These are phyloP conservation scores for Diplosoma virens DNA, from an alignment of 23 tunicate species.

Conservation along the genomic window DNA sequence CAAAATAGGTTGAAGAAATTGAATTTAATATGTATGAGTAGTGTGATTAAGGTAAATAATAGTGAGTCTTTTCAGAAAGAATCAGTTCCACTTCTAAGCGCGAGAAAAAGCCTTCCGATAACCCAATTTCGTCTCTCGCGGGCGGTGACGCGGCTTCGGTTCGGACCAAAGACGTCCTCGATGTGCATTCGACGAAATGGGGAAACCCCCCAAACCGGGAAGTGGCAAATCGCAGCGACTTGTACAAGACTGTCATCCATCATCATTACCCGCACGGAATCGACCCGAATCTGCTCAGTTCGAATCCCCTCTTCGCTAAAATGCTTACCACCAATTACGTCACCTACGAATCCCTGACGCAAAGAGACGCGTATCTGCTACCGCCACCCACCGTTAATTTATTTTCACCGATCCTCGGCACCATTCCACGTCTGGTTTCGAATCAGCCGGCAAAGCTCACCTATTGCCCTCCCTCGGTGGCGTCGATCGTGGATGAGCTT, in stretches of 20 bases:
- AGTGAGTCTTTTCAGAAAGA: too few species aligned
- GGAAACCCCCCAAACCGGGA: constrained; percentile 73
- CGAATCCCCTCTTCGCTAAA: constrained; percentile 77
- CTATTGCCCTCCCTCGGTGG: constrained; percentile 58
- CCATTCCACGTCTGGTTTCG: constrained; percentile 20
- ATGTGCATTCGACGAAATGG: constrained; percentile 56
- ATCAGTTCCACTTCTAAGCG: too few species aligned
- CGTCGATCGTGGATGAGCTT: constrained; percentile 64
- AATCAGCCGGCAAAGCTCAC: constrained; percentile 9
- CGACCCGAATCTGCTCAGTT: constrained; percentile 67
- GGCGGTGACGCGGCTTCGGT: too few species aligned
- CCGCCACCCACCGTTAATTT: constrained; percentile 38
- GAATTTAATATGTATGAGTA: too few species aligned
- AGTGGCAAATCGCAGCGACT: constrained; percentile 62
- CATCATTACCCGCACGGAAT: constrained; percentile 87
- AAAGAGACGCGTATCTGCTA: constrained; percentile 36
- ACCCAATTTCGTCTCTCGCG: too few species aligned
- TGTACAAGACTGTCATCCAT: constrained; percentile 54
- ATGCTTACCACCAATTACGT: constrained; percentile 47
- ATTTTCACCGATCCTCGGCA: constrained; percentile 36
- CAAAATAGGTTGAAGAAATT: too few species aligned
- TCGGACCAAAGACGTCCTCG: constrained; percentile 35
- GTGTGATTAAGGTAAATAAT: too few species aligned
- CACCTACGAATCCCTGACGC: constrained; percentile 35
- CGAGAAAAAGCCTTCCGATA: too few species aligned